A percentile compares a stretch with the other conserved stretches of the same genome.
phyloP scores from a whole-genome alignment of 64 coral and sea anemone species.

The Anthopleura sola region DNA sequence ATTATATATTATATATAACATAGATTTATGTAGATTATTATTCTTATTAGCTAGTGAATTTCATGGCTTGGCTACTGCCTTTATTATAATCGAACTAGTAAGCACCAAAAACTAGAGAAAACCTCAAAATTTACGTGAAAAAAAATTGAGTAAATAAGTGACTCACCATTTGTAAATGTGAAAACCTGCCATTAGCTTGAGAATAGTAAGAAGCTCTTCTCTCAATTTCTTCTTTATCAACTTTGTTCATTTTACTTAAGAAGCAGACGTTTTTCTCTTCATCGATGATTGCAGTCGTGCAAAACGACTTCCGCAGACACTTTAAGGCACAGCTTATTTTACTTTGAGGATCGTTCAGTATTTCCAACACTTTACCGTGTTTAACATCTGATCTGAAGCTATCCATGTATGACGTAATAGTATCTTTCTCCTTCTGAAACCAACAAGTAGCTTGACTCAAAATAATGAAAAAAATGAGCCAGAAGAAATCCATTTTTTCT shows the following conservation, averaged over 20 bases:
- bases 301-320: neutral
- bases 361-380: neutral
- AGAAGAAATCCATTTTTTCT: neutral
- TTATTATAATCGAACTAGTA: no score
- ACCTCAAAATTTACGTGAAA: neutral
- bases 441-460: neutral
- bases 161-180: neutral
- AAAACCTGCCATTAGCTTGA: neutral
- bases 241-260: neutral
- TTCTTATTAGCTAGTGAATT: no score
- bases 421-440: neutral
- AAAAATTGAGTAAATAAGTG: neutral
- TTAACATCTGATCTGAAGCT: neutral
- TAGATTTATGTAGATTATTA: no score
- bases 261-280: neutral
- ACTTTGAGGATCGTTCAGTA: neutral
- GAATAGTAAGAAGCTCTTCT: neutral
- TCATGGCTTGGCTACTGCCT: no score
- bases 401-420: neutral
- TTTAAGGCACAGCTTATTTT: conserved; percentile 5
- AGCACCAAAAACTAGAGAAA: neutral
- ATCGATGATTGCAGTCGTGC: conserved; percentile 1
- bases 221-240: neutral
- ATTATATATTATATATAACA: no score
- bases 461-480: neutral